Base-by-base conservation (phyloP, 2,888 invertebrate genomes). In the Xiphydria camelus region DNA sequence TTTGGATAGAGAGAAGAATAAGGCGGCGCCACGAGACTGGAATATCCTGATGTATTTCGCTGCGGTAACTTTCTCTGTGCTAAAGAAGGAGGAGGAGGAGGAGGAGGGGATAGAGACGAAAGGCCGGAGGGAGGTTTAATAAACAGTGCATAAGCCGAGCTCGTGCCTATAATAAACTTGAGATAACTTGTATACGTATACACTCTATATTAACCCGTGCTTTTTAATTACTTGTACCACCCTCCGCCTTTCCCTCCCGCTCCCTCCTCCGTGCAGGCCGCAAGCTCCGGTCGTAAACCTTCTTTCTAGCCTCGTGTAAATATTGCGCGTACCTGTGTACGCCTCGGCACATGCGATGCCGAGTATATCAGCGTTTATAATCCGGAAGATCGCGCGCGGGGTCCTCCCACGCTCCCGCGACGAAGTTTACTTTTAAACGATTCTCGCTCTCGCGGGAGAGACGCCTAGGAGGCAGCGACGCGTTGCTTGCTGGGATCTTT, bases 151-250 rank as follows among this genome's bases (percentile, higher is more conserved):
- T 31, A 21, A 41, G 21, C 49, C 19, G 7, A 41, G 35, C 31
- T 39, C 26, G 41, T 36, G 41, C 47, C 47, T 53, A n/a, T n/a
- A 54, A 57, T 55, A 54, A 51, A 57, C 49, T 47, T 39, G 25
- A 37, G 40, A 49, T 44, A 45, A 51, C 40, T 41, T 50, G 38
- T 36, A 40, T 31, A 19, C 17, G 14, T 50, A 42, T 36, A 40
- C 32, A 17, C 19, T 15, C 42, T 34, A 41, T 44, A 51, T 53
- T 49, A 48, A 41, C 46, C 33, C 42, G 41, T 48, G 49, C 49
- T 51, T 53, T 53, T 51, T 55, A 61, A 61, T 47, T 47, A 39
- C 19, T 40, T 18, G 29, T 9, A 26, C 36, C 41, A 17, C 10
- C 32, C 5, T 9, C 34, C 29, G 15, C 4, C 4, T 14, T 29